Percentiles rank a stretch among this genome's conserved stretches.
Conservation (phyloP, 2,113 vertebrate genomes). For the Gasterosteus nipponicus region DNA sequence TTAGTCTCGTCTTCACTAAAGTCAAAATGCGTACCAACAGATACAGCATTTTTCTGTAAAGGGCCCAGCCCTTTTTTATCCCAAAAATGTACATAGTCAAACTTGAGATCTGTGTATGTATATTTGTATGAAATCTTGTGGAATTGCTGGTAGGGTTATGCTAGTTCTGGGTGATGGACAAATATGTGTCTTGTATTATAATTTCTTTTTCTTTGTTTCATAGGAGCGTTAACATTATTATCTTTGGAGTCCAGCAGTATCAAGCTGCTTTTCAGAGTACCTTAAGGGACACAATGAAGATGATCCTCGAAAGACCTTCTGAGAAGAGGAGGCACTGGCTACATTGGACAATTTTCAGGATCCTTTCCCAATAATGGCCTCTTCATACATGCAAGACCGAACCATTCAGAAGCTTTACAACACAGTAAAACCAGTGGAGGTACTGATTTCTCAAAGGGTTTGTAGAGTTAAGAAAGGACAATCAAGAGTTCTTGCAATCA, state of each 20-base stretch:
- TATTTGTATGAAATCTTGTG: no score
- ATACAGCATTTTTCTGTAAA: no score
- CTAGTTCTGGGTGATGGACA: no score
- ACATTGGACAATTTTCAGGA: slow-evolving; percentile 10
- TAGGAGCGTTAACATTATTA: no score
- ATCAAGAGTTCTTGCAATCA: slow-evolving; percentile 4
- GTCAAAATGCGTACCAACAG: no score
- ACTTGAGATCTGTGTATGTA: no score
- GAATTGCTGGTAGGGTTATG: no score
- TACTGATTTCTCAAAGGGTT: slow-evolving; percentile 3
- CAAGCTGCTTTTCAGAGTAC: neutral
- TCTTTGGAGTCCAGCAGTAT: slow-evolving; percentile 12
- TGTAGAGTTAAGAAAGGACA: no score
- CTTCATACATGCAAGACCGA: neutral
- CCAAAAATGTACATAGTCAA: no score
- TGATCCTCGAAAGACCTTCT: slow-evolving; percentile 3
- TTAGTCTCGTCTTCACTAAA: no score
- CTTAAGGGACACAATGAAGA: slow-evolving; percentile 4
- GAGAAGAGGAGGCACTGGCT: neutral
- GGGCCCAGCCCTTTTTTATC: no score
- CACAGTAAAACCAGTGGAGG: slow-evolving; percentile 9
- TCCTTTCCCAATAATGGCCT: neutral
- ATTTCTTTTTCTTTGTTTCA: neutral
- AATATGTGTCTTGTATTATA: no score
- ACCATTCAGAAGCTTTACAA: slow-evolving; percentile 6